These are phyloP conservation scores for Clarias pachynema DNA, from an alignment of 2,797 vertebrate genomes.

Conservation along the genomic window DNA sequence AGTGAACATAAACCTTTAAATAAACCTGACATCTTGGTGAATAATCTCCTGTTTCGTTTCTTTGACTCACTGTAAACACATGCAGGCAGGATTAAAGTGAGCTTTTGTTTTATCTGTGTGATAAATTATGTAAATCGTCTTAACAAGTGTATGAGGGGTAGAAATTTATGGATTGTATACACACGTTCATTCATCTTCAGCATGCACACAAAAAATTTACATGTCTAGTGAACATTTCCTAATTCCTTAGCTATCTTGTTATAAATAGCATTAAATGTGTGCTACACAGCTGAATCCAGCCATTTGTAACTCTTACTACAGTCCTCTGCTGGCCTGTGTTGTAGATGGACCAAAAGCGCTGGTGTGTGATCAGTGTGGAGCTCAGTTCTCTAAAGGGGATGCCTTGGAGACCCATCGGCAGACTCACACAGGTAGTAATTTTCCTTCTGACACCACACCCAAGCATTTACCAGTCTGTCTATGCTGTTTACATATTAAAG, in stretches of 20 bases:
- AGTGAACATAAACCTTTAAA: constrained; percentile 33
- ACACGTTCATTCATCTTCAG: neutral
- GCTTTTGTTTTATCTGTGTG: neutral
- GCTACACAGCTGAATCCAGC: neutral
- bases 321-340: constrained; percentile 22
- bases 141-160: neutral
- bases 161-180: neutral
- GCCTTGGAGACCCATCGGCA: constrained; percentile 92
- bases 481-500: neutral
- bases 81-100: neutral
- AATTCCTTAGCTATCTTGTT: neutral
- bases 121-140: neutral
- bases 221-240: neutral
- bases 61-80: constrained; percentile 29
- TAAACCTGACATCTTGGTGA: neutral
- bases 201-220: too few relatives aligned
- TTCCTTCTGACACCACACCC: neutral
- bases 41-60: constrained; percentile 32
- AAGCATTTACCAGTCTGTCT: neutral
- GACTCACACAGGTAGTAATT: constrained; percentile 89
- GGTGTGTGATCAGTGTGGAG: constrained; percentile 96
- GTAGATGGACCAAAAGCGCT: constrained; percentile 92
- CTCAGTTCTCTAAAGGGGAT: constrained; percentile 94
- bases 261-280: neutral
- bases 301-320: neutral